Evolutionary conservation across 2,888 invertebrate species (phyloP).

Genomic region (Sarcophaga caerulescens): DNA sequence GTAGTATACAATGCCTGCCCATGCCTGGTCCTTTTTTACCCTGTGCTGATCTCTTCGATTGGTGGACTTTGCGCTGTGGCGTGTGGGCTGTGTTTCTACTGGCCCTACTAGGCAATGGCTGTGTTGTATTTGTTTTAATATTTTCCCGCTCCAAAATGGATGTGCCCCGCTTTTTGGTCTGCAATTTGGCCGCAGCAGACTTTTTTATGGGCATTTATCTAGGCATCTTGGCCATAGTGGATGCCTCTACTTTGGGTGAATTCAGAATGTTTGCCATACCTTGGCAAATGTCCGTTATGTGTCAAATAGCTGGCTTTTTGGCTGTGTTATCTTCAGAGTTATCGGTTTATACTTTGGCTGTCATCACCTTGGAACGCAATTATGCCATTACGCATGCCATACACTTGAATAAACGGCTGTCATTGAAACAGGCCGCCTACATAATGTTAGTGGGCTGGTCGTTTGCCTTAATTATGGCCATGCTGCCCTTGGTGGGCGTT

Average conservation of each 20-base stretch:
- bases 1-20: constrained; percentile 87
- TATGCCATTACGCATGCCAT: constrained; percentile 99
- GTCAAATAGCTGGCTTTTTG: constrained; percentile 96
- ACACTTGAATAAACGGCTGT: constrained; percentile 96
- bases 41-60: constrained; percentile 97
- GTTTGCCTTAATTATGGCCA: constrained; percentile 92
- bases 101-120: constrained; percentile 97
- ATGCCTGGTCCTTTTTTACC: constrained; percentile 96
- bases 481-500: constrained; percentile 93
- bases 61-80: constrained; percentile 98
- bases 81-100: constrained; percentile 98
- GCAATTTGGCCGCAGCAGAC: constrained; percentile 97
- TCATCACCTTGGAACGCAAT: constrained; percentile 97
- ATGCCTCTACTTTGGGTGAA: constrained; percentile 96
- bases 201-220: constrained; percentile 98
- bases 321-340: constrained; percentile 96
- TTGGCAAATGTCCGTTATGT: constrained; percentile 97
- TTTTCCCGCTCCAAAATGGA: constrained; percentile 97
- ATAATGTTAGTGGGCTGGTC: constrained; percentile 97
- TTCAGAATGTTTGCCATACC: constrained; percentile 98
- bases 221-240: constrained; percentile 96
- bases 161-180: constrained; percentile 97
- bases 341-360: constrained; percentile 96
- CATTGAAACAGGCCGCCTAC: constrained; percentile 93
- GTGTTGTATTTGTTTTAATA: constrained; percentile 95